These are phyloP conservation scores for Willowsia nigromaculata DNA, from an alignment of 2,888 invertebrate genomes.

Conservation along the genomic window DNA sequence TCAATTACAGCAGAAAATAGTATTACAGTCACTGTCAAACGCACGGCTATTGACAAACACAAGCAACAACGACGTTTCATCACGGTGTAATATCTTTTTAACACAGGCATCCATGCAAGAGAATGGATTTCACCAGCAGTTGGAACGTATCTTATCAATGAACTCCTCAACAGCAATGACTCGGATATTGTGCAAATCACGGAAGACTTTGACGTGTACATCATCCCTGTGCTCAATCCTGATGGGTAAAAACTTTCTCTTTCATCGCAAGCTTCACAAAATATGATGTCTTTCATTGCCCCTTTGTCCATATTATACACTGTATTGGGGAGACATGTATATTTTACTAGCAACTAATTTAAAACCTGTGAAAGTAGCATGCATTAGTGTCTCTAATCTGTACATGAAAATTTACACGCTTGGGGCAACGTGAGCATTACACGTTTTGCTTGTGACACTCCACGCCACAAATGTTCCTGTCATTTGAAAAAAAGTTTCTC, in stretches of 20 bases:
- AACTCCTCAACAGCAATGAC: constrained; percentile 85
- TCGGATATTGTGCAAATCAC: constrained; percentile 83
- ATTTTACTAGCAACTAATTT: too few relatives aligned
- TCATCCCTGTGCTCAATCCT: constrained; percentile 87
- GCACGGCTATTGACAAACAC: background rate
- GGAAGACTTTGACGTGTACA: constrained; percentile 87
- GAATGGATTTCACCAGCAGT: constrained; percentile 89
- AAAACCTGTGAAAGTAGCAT: too few relatives aligned
- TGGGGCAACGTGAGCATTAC: too few relatives aligned
- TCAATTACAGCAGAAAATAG: background rate
- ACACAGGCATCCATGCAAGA: constrained; percentile 79
- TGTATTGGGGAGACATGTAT: too few relatives aligned
- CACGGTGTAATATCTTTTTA: background rate
- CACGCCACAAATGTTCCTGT: background rate
- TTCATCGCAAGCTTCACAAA: too few relatives aligned
- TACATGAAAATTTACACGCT: too few relatives aligned
- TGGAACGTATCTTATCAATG: constrained; percentile 86
- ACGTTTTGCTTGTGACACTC: background rate
- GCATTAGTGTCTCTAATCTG: too few relatives aligned
- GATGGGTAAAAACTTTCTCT: constrained; percentile 81
- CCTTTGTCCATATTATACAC: too few relatives aligned
- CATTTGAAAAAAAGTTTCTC: background rate
- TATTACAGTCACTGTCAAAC: background rate
- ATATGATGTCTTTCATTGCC: too few relatives aligned
- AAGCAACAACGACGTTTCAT: background rate